Base-by-base conservation (phyloP, 2,797 vertebrate genomes). In the Paramormyrops hopkinsi region DNA sequence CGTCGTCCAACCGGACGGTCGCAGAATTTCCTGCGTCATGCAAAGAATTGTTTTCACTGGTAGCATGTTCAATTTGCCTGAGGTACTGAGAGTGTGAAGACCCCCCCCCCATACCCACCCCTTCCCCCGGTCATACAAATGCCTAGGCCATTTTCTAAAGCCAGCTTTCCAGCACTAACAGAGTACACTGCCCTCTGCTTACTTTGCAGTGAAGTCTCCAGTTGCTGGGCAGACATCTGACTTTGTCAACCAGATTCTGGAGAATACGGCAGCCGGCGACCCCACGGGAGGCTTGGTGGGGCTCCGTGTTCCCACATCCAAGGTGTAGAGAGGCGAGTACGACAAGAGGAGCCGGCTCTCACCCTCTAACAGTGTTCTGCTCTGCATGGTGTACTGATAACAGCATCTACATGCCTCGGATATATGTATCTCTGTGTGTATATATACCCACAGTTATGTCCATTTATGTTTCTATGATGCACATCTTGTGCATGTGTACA, bases 181-280 rank as follows among this genome's bases (percentile, higher is more conserved):
- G 51, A 50, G 53, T 2, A 7, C 8, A 46, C 44, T 37, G 41
- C 25, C n/a, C 22, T n/a, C 4, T 46, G 37, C 37, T 46, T 44
- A 46, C 19, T 46, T 82, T 46, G 54, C 96, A 96, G 95, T 93
- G 97, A 96, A 97, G 88, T 95, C 98, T 41, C 97, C 98, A 89
- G 98, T 99, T 87, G 98, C 98, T 56, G 97, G 98, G 88, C 97
- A 99, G 95, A 99, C 99, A 37, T 99, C 99, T 7, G 99, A 99
- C 93, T 99, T 99, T 69, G 99, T 99, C 93, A 99, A 99, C 96
- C 98, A 98, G 92, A 99, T 99, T 93, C 96, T 99, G 95, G 99
- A 99, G 95, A 99, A 97, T 95, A 99, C 98, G 0, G 97, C 98
- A 44, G 97, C 96, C 44, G 99, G 98, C 56, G 97, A 99, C 93